A percentile compares a stretch with the other conserved stretches of the same genome.
Evolutionary conservation across 2,113 vertebrate species (phyloP).

Genomic region (Scalopus aquaticus): DNA sequence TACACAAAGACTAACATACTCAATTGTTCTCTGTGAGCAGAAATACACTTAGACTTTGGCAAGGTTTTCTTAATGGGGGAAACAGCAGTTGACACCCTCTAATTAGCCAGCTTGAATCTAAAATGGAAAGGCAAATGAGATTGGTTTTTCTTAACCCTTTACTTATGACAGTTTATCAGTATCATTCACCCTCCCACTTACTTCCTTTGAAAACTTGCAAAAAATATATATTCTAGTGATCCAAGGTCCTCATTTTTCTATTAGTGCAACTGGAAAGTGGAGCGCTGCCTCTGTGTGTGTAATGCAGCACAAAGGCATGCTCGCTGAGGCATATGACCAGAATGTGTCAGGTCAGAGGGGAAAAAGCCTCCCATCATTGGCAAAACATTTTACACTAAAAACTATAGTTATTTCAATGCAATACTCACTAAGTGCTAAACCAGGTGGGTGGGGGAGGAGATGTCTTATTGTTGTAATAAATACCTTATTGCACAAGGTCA

Average conservation of each 20-base stretch:
- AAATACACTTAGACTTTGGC: conserved; percentile 23
- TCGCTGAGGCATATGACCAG: conserved; percentile 81
- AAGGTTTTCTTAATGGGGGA: conserved; percentile 13
- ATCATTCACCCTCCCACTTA: neutral
- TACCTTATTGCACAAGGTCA: conserved; percentile 20
- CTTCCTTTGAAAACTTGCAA: conserved; percentile 62
- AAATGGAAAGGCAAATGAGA: conserved; percentile 7
- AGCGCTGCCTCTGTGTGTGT: conserved; percentile 80
- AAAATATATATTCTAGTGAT: conserved; percentile 62
- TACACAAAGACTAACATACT: neutral
- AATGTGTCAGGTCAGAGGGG: conserved; percentile 77
- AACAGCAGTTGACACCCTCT: neutral
- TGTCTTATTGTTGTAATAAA: conserved; percentile 45
- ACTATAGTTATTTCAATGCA: conserved; percentile 69
- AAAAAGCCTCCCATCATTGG: conserved; percentile 64
- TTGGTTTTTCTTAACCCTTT: conserved; percentile 22
- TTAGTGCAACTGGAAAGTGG: conserved; percentile 75
- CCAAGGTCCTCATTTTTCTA: conserved; percentile 75
- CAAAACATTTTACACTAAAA: conserved; percentile 75
- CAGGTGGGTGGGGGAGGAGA: neutral
- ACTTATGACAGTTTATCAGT: neutral
- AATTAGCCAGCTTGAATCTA: conserved; percentile 14
- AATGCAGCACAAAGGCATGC: conserved; percentile 84
- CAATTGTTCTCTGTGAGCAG: neutral
- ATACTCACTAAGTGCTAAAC: conserved; percentile 37